Evolutionary conservation across 2,888 invertebrate species (phyloP), one percentile per base, ranked within the genome.

Genomic region (Mythimna ferrago): DNA sequence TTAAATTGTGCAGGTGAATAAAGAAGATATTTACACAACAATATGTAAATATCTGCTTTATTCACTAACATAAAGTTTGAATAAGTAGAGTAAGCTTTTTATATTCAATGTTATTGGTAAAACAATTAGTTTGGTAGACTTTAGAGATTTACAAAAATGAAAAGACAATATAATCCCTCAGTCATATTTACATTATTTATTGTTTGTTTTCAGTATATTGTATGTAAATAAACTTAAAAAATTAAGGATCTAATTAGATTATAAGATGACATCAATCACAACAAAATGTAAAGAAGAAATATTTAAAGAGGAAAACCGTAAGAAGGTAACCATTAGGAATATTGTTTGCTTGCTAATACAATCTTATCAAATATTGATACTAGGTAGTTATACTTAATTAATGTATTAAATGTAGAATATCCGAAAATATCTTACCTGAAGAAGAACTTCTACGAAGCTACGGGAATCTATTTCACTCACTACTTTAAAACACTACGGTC

Each of bases 381-480:
- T 2, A 19, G 32, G 26, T 26, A 26, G 26, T 2, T 26, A 26
- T 26, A 26, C 5, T 32, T 32, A 32, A 32, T 4, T 32, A 5
- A 2, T 19, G 19, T 32, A 74, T 16, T 9, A 53, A 5, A 11
- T 53, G 62, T 38, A 26, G 21, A 63, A 68, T n/a, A 11, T 60
- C 16, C 10, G 44, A 48, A 53, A 58, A 38, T 58, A 74, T 83
- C 92, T 93, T 88, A 94, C 94, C 92, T 93, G 87, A 84, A 88
- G 87, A 89, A 89, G 87, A 84, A 90, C 90, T 89, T 88, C 86
- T 87, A 86, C 80, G 82, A 80, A 81, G 88, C 89, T 89, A 84
- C 86, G 85, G 87, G 84, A 88, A 87, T 89, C 86, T 87, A 86
- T 89, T 87, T 87, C 91, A 93, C 92, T 89, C 94, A 94, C 94